phyloP scores from a whole-genome alignment of 2,113 vertebrate genomes.

The Trematomus loennbergii region DNA sequence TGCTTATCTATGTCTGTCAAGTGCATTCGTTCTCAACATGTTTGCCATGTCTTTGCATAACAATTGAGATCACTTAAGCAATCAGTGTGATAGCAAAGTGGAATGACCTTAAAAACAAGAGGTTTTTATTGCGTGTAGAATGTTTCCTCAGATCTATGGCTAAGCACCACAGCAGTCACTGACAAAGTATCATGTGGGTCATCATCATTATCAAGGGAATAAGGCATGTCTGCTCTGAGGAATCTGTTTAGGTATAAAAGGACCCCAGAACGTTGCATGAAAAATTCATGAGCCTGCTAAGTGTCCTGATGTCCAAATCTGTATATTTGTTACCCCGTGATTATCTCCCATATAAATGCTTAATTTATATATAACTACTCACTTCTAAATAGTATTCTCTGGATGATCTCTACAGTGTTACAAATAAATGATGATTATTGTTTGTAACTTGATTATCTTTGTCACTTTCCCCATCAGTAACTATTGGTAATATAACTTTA shows the following conservation, averaged over 20 bases:
- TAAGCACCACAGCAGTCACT: conserved; percentile 13
- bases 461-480: not conserved
- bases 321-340: not conserved
- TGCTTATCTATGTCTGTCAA: conserved; percentile 1
- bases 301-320: conserved; percentile 10
- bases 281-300: conserved; percentile 28
- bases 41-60: not conserved
- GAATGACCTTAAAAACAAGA: conserved; percentile 9
- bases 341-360: not conserved
- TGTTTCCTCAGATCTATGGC: conserved; percentile 2
- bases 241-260: conserved; percentile 22
- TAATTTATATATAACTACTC: not conserved
- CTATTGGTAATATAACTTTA: not conserved
- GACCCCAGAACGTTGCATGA: not conserved
- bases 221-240: conserved; percentile 25
- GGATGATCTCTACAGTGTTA: not conserved
- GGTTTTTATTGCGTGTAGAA: not conserved
- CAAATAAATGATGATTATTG: not conserved
- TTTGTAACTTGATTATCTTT: not conserved
- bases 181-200: conserved; percentile 22
- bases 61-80: conserved; percentile 1
- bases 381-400: not conserved
- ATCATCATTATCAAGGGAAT: conserved; percentile 28
- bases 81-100: conserved; percentile 4
- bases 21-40: not conserved